These are phyloP conservation scores for Ips nitidus DNA, from an alignment of 1,140 invertebrate species.

Conservation along the genomic window DNA sequence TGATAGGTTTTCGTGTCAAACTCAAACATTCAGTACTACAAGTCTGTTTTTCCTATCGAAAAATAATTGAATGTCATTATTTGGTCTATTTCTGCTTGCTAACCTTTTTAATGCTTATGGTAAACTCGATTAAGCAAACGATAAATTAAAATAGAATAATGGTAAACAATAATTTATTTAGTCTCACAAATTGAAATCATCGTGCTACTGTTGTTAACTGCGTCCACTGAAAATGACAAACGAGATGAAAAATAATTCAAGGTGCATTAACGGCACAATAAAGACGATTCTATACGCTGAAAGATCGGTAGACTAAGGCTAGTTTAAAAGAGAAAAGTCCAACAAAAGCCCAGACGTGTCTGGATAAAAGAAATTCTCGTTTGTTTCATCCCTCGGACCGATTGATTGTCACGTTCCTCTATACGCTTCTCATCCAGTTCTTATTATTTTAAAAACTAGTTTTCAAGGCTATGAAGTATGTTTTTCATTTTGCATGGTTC, in stretches of 20 bases:
- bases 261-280: slow-evolving; percentile 20
- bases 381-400: slow-evolving; percentile 13
- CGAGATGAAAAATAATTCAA: slow-evolving; percentile 20
- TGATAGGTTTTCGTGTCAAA: too few relatives aligned
- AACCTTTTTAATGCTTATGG: too few relatives aligned
- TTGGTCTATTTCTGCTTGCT: too few relatives aligned
- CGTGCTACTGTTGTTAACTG: slow-evolving; percentile 11
- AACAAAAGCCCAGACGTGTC: slow-evolving; percentile 21
- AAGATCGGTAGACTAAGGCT: slow-evolving; percentile 10
- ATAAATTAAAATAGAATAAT: too few relatives aligned
- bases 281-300: slow-evolving; percentile 18
- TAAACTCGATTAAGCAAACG: too few relatives aligned
- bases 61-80: too few relatives aligned
- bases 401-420: slow-evolving; percentile 15
- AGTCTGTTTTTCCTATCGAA: too few relatives aligned
- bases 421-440: not conserved
- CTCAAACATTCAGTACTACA: too few relatives aligned
- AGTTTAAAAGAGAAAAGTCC: slow-evolving; percentile 14
- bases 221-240: slow-evolving; percentile 13
- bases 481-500: slow-evolving; percentile 3
- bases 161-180: too few relatives aligned
- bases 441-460: not conserved
- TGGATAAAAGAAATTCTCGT: slow-evolving; percentile 15
- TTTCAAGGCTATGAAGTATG: not conserved
- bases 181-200: too few relatives aligned